Conservation (phyloP, 2,888 invertebrate genomes). For the Cynaeus angustus region DNA sequence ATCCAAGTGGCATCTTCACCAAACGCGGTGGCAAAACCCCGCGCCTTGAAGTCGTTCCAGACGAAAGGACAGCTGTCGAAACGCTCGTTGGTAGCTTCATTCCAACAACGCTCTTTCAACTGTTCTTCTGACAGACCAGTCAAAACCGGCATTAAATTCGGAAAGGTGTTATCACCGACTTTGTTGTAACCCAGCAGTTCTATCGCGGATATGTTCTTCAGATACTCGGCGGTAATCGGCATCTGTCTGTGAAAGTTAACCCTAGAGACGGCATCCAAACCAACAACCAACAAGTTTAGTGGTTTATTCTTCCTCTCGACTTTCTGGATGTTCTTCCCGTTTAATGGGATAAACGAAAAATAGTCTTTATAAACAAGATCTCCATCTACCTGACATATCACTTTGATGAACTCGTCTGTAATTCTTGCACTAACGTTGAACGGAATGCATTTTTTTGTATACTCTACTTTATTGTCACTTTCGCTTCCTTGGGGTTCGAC, state of each 20-base stretch:
- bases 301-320: slow-evolving; percentile 31
- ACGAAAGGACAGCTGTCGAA: slow-evolving; percentile 89
- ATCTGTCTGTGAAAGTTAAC: slow-evolving; percentile 90
- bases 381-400: slow-evolving; percentile 75
- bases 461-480: slow-evolving; percentile 73
- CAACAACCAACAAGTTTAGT: slow-evolving; percentile 85
- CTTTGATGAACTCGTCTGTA: slow-evolving; percentile 80
- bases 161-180: slow-evolving; percentile 95
- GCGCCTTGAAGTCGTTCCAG: slow-evolving; percentile 85
- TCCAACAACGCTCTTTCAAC: slow-evolving; percentile 78
- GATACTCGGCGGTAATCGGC: slow-evolving; percentile 79
- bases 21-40: slow-evolving; percentile 85
- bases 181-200: slow-evolving; percentile 94
- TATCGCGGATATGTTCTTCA: slow-evolving; percentile 76
- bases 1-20: slow-evolving; percentile 88
- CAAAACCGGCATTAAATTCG: slow-evolving; percentile 88
- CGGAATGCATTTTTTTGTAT: slow-evolving; percentile 71
- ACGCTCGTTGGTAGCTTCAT: slow-evolving; percentile 66
- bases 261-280: slow-evolving; percentile 90
- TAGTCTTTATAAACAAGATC: slow-evolving; percentile 79
- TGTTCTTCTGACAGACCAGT: slow-evolving; percentile 82
- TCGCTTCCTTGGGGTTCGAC: slow-evolving; percentile 72
- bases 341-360: slow-evolving; percentile 78
- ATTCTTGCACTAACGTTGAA: slow-evolving; percentile 72
- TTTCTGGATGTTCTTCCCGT: slow-evolving; percentile 58